A percentile compares a stretch with the other conserved stretches of the same genome.
phyloP scores from a whole-genome alignment of 2,797 vertebrate species.

The Denticeps clupeoides region DNA sequence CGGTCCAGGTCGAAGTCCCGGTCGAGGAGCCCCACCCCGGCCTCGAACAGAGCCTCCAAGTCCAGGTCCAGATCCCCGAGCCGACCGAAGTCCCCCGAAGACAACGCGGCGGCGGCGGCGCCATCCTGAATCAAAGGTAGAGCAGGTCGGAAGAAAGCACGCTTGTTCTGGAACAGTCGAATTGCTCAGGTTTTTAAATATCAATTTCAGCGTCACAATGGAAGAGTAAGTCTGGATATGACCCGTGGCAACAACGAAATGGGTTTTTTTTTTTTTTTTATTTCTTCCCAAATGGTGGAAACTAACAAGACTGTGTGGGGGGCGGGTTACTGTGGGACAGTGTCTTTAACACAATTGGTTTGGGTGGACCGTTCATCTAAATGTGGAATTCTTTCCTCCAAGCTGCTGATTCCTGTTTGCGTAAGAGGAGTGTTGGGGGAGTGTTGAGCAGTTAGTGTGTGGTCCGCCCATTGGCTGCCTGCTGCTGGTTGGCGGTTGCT shows the following conservation, averaged over 20 bases:
- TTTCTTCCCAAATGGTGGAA: too few relatives aligned
- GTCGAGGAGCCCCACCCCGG: conserved; percentile 70
- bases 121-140: conserved; percentile 57
- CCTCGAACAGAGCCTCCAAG: conserved; percentile 81
- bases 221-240: too few relatives aligned
- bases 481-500: conserved; percentile 85
- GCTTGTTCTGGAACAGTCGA: too few relatives aligned
- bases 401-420: conserved; percentile 99
- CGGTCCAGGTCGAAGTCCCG: conserved; percentile 73
- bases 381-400: conserved; percentile 98
- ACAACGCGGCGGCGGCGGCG: conserved; percentile 66
- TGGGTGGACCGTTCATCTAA: conserved; percentile 59
- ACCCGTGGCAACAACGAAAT: too few relatives aligned
- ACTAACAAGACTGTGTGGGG: too few relatives aligned
- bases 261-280: too few relatives aligned
- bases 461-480: conserved; percentile 95
- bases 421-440: conserved; percentile 96
- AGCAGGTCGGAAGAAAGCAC: too few relatives aligned
- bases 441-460: conserved; percentile 99
- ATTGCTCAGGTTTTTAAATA: too few relatives aligned
- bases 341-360: not conserved
- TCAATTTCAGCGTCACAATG: too few relatives aligned
- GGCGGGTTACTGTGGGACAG: not conserved
- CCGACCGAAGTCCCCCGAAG: conserved; percentile 83
- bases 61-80: conserved; percentile 88